Evolutionary conservation across 2,113 vertebrate species (phyloP), one percentile per base, ranked within the genome.

Genomic region (Prionailurus bengalensis): DNA sequence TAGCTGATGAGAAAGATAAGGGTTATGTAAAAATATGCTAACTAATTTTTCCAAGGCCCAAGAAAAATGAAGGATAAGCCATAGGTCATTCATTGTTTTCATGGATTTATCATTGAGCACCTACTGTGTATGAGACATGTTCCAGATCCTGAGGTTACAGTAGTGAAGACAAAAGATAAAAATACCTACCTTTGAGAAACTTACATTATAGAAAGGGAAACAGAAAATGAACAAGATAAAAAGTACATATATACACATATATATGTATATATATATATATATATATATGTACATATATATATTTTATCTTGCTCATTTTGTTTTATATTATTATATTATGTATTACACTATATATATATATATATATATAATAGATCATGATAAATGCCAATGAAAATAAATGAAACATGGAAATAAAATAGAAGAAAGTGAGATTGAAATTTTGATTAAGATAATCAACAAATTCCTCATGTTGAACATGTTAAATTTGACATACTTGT

Each of bases 31-130:
- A 78, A 27, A 48, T 78, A 78, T 9, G 42, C 3, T 73, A 76
- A 58, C 5, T 45, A 74, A 81, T 21, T 97, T 81, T 70, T 84
- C 70, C 21, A 85, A 61, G 85, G 9, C 17, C 55, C 78, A 33
- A 58, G 21, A 53, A 65, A 48, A 88, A 88, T 29, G 82, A 70
- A 16, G 6, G 8, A 36, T 61, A 88, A 51, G 45, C 12, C 29
- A 58, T 78, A 70, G 4, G 42, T 76, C 48, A 91, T 70, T 88
- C 25, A 71, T 39, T 61, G 74, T 63, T 45, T 58, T 29, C 11
- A 91, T 14, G 76, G 55, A 94, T 48, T 94, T 48, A 91, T 91
- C 66, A 91, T 19, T 94, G 13, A 87, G 19, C 27, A 82, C 10
- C 31, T 61, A 76, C 10, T 21, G 9, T n/a, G 39, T 68, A 42